Evolutionary conservation across 2,113 vertebrate genomes (phyloP), one percentile per base, ranked within the genome.

Genomic region (Melospiza georgiana): DNA sequence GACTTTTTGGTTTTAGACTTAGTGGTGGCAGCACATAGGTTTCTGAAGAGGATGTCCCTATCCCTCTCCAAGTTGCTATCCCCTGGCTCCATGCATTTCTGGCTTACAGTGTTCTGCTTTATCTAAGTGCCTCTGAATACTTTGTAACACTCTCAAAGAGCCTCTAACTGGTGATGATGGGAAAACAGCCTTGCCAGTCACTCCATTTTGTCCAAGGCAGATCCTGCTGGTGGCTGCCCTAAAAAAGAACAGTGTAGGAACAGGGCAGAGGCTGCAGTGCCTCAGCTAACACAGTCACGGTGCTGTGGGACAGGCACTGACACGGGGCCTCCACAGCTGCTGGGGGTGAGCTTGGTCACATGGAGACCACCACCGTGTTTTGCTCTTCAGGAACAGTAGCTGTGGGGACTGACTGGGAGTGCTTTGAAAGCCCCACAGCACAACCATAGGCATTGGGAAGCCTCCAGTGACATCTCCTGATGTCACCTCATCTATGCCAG

Each of bases 91-190:
- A 43, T 39, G 20, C 7, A 54, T 52, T 52, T 58, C 22, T 37
- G 30, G 33, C 22, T 73, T 2, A 3, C 20, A 48, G 15, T n/a
- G 15, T 20, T 41, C 73, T 52, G 48, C 22, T 71, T 63, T 65
- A 59, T 31, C 28, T 21, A 11, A 0, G 0, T 63, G 43, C 44
- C 74, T 58, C 43, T 1, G 31, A 62, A 39, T 44, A n/a, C 8
- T 46, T 24, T 2, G 0, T 46, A 30, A 62, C 13, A 15, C 14
- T 76, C 18, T 9, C 37, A 44, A 33, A 31, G 30, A 87, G 4
- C 7, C 10, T 62, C n/a, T 80, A 25, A 41, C 20, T 24, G 24
- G 8, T 30, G 43, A 75, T 43, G 19, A 49, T n/a, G 30, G n/a
- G 15, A 67, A 49, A 58, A 66, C 23, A 75, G 8, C 12, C 15